Evolutionary conservation across 2,113 vertebrate species (phyloP), one percentile per base, ranked within the genome.

Genomic region (Orycteropus afer): DNA sequence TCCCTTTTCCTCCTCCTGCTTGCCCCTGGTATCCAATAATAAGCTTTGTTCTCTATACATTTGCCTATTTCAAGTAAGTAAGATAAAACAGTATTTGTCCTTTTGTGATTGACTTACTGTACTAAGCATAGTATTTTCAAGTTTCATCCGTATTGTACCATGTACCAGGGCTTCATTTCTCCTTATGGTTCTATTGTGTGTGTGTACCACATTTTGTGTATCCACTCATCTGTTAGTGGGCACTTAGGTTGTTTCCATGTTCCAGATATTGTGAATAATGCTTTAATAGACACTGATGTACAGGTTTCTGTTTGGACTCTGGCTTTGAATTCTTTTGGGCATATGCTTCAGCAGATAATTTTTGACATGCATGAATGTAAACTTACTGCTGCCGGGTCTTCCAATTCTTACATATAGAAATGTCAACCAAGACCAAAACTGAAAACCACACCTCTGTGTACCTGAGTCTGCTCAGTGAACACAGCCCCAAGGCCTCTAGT

Each of bases 401-500:
- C 59, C 3, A 0, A 25, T 53, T 32, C 3, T 4, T 29, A 15
- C 8, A 9, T 37, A 22, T 42, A 7, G 25, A 74, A 89, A 73
- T 29, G 3, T 29, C 11, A 27, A 23, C 45, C 13, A 5, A 5
- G 1, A 4, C 29, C 1, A 1, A 40, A 42, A 51, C 7, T 32
- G 32, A 13, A n/a, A n/a, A 34, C 3, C 11, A 25, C 3, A 32
- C 8, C n/a, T 34, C 15, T 32, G 2, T 7, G 6, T 40, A 4
- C 18, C 2, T 25, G 0, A 12, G 51, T 40, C 8, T 63, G 22
- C n/a, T 57, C 73, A 4, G 17, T 59, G 71, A 45, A 25, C 42
- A 12, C 2, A 2, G 25, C 1, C 5, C 51, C 7, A 12, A 0
- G 10, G 32, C 32, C 47, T 40, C 37, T 40, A 25, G 73, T 1